A percentile compares a stretch with the other conserved stretches of the same genome.
These are phyloP conservation scores for Cetonia aurata DNA, from an alignment of 2,888 invertebrate species.

Conservation along the genomic window DNA sequence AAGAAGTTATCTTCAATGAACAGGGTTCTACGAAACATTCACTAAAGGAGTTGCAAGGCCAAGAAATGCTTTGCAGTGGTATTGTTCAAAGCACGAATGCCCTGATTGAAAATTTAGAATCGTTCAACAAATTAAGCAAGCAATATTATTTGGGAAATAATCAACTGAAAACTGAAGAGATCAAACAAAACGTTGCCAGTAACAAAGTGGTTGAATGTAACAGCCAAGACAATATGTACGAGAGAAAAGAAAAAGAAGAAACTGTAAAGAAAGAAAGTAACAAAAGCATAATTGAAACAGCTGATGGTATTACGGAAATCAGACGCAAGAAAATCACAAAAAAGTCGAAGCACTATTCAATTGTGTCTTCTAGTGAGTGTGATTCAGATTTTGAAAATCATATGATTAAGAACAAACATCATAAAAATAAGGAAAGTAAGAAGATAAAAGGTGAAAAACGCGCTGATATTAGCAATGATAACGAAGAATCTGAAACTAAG, in stretches of 20 bases:
- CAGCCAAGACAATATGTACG: slow-evolving; percentile 8
- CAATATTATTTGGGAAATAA: slow-evolving; percentile 25
- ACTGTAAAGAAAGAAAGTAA: slow-evolving; percentile 16
- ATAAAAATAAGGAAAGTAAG: neutral
- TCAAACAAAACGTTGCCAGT: slow-evolving; percentile 10
- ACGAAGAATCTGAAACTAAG: too few species aligned
- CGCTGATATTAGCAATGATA: too few species aligned
- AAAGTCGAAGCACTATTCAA: slow-evolving; percentile 18
- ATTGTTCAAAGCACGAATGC: slow-evolving; percentile 31
- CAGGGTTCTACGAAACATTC: slow-evolving; percentile 3
- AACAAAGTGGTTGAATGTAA: slow-evolving; percentile 17
- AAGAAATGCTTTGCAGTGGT: slow-evolving; percentile 19
- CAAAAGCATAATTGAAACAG: slow-evolving; percentile 10
- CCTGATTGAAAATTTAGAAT: slow-evolving; percentile 29
- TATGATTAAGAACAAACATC: neutral
- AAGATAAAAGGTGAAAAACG: neutral
- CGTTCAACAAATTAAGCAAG: slow-evolving; percentile 25
- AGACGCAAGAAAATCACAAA: slow-evolving; percentile 32
- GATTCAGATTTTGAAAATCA: slow-evolving; percentile 24
- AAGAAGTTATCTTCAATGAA: slow-evolving; percentile 22
- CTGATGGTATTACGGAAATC: slow-evolving; percentile 19
- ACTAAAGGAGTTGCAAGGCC: slow-evolving; percentile 3
- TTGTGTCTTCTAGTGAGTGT: slow-evolving; percentile 27
- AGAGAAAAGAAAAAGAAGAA: slow-evolving; percentile 28
- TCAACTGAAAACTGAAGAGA: slow-evolving; percentile 23